Base-by-base conservation (phyloP, 2,797 vertebrate genomes). In the Macrochelys suwanniensis region DNA sequence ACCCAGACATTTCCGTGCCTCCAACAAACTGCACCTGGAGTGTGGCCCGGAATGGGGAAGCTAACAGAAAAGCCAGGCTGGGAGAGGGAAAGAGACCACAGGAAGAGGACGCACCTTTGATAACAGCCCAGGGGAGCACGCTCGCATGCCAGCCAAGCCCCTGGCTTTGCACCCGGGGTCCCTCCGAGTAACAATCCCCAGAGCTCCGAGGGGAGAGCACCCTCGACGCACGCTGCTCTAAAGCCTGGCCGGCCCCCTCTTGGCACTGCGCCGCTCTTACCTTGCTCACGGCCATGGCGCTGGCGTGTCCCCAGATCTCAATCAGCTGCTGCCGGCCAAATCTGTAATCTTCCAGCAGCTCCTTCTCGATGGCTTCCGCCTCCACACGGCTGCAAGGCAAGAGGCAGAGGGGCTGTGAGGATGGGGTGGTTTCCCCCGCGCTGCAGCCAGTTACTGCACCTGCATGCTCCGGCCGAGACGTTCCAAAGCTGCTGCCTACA, bases 271-370 rank as follows among this genome's bases (percentile, higher is more conserved):
- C 80, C 16, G 9, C 7, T 78, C 96, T 79, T 95, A 99, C 99
- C 99, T 99, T 99, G 54, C 99, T 98, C 80, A 99, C 98, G 15
- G 99, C 99, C 80, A 99, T 88, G 16, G 99, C 99, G 3, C 99
- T 99, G 0, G 99, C 99, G 5, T 99, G 99, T 76, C 99, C 99
- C 97, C 99, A 99, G 78, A 99, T 99, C 98, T 99, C 99, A 50
- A 99, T 98, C 91, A 99, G 98, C 98, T 99, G 99, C 98, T 99
- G 99, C 82, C 98, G 98, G 92, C 99, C 99, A 37, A 99, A 99
- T 82, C 97, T 98, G 89, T 99, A 99, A 94, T 99, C 99, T 91
- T 97, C 99, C 85, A 99, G 96, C 13, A 99, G 98, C 97, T 99
- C 99, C 82, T 97, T 98, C 97, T 99, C 99, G 26, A 99, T 98